These are phyloP conservation scores for Microplitis demolitor DNA, from an alignment of 1,140 invertebrate genomes.

Conservation along the genomic window DNA sequence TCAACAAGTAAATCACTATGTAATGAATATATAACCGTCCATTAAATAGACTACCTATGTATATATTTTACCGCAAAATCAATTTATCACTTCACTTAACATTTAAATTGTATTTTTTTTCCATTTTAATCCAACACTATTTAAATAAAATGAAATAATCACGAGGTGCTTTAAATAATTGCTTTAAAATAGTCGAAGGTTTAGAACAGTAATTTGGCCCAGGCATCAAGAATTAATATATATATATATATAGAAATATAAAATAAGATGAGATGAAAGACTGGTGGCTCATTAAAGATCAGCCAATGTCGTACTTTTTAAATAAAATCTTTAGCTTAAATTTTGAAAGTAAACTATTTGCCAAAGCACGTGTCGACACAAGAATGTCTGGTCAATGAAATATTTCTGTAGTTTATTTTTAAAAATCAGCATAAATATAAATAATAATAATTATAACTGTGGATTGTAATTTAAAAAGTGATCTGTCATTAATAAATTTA, in stretches of 20 bases:
- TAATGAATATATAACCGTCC: not conserved
- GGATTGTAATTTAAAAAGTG: too few species aligned
- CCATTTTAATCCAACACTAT: not conserved
- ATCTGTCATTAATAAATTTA: too few species aligned
- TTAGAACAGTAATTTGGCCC: constrained; percentile 8
- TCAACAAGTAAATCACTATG: not conserved
- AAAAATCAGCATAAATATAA: not conserved
- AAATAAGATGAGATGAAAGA: too few species aligned
- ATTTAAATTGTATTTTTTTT: not conserved
- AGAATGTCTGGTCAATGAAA: not conserved
- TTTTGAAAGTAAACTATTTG: not conserved
- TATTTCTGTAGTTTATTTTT: not conserved
- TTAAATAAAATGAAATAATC: not conserved
- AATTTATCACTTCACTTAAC: not conserved
- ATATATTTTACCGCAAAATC: not conserved
- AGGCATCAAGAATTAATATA: not conserved
- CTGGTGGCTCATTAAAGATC: not conserved
- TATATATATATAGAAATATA: not conserved
- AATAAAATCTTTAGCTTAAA: not conserved
- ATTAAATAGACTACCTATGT: not conserved
- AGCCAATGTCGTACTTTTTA: constrained; percentile 3
- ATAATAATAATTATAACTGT: too few species aligned
- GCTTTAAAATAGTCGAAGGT: constrained; percentile 17
- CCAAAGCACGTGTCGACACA: not conserved
- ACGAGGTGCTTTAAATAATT: not conserved